phyloP scores from a whole-genome alignment of 30 jellyfish, hydroid and myxozoan species.

The Nemopilema nomurai region DNA sequence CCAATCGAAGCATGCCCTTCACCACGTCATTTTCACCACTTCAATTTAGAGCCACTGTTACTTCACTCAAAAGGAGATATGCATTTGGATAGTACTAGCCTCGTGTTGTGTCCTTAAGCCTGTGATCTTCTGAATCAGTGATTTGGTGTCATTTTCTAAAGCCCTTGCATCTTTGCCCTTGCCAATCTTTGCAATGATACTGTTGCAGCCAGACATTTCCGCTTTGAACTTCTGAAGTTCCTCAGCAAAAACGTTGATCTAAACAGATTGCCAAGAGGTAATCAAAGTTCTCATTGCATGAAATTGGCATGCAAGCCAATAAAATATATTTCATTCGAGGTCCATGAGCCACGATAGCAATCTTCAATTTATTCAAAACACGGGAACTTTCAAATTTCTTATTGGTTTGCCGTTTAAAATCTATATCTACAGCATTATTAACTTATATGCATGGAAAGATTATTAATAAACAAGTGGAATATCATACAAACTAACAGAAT shows the following conservation, averaged over 20 bases:
- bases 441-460: too few relatives aligned
- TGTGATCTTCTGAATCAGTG: conserved; percentile 6
- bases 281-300: not conserved
- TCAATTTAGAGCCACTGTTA: not conserved
- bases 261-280: too few relatives aligned
- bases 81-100: conserved; percentile 1
- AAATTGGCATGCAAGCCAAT: not conserved
- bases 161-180: conserved; percentile 49
- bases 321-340: too few relatives aligned
- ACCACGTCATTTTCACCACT: too few relatives aligned
- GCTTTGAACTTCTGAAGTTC: conserved; percentile 48
- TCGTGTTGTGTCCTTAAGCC: conserved; percentile 29
- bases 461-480: too few relatives aligned
- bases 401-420: too few relatives aligned
- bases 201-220: conserved; percentile 28
- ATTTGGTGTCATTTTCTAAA: conserved; percentile 19
- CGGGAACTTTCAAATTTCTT: too few relatives aligned
- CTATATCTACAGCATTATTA: too few relatives aligned
- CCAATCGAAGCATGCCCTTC: too few relatives aligned
- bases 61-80: not conserved
- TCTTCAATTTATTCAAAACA: too few relatives aligned
- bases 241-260: conserved; percentile 29
- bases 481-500: too few relatives aligned
- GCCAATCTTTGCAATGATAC: conserved; percentile 50
- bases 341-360: too few relatives aligned